These are phyloP conservation scores for Bombus soroeensis DNA, from an alignment of 1,140 invertebrate genomes.

Conservation along the genomic window DNA sequence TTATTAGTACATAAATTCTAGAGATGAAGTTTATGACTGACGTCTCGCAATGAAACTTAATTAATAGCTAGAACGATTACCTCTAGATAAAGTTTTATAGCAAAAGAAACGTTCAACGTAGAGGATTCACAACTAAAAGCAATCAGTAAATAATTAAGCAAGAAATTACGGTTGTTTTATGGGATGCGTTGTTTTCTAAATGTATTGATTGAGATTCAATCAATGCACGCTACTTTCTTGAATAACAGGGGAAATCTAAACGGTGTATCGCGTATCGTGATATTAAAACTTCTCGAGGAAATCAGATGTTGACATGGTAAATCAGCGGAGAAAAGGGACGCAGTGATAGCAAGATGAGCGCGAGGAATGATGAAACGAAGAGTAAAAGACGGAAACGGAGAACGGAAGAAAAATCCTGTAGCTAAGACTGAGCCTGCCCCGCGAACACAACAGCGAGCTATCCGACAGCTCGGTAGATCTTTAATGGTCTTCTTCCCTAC, in stretches of 20 bases:
- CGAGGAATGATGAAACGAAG: neutral
- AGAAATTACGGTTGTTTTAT: neutral
- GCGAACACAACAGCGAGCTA: conserved; percentile 55
- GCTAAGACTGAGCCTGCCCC: conserved; percentile 48
- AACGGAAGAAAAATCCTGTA: conserved; percentile 38
- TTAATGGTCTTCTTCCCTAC: conserved; percentile 64
- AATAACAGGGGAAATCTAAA: neutral
- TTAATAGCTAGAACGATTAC: conserved; percentile 45
- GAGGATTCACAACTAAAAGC: neutral
- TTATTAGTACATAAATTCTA: conserved; percentile 15
- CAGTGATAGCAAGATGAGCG: conserved; percentile 25
- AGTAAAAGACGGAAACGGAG: conserved; percentile 26
- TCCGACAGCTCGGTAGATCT: conserved; percentile 59
- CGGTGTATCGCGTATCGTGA: neutral
- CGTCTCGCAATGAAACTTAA: conserved; percentile 47
- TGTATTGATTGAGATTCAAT: too few species aligned
- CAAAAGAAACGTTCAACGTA: conserved; percentile 8
- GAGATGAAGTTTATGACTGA: conserved; percentile 34
- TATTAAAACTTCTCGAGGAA: neutral
- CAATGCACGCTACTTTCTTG: too few species aligned
- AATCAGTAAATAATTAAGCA: neutral
- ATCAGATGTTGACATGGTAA: conserved; percentile 19
- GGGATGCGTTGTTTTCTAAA: neutral
- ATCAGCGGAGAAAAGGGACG: conserved; percentile 32
- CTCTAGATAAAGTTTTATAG: conserved; percentile 28